Base-by-base conservation (phyloP, 2,888 invertebrate species). In the Epinotia nisella region DNA sequence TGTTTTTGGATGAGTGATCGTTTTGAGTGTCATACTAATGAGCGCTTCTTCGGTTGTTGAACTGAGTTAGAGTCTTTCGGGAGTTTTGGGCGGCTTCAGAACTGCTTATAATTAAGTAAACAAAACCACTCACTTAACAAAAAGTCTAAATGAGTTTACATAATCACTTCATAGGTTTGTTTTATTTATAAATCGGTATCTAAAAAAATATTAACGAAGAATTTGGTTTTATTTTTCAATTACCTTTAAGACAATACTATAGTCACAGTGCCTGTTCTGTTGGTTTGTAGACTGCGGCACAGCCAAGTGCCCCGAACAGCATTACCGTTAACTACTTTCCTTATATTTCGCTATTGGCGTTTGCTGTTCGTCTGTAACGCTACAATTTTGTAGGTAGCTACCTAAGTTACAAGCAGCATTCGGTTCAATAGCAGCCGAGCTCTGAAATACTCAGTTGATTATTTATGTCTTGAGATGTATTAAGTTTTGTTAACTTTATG, bases 281-380 rank as follows among this genome's bases (percentile, higher is more conserved):
- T 58, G 7, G 39, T 65, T 41, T 24, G 9, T 71, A n/a, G 17
- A 41, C 59, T 71, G 80, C 82, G 85, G 83, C 85, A 83, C 82
- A 86, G 83, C 81, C 83, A 86, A 86, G 84, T 83, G 83, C 80
- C 78, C 74, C 80, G 81, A 84, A 86, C 85, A 82, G 83, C 82
- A 84, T 86, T 87, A 85, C 81, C 82, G 76, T 75, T 76, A 76
- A 74, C 72, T 68, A 74, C 74, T 66, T 67, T 69, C 35, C 56
- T 68, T 73, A 69, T 73, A 69, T 67, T 73, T 66, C 11, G 21
- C 58, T 59, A 71, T 64, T 71, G 58, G 84, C 84, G 83, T 86
- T 87, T 78, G 79, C 76, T 72, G 75, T 77, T 64, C 49, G 19
- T 35, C 59, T 69, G 19, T 60, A 39, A 15, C 17, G 51, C 9